Percentiles rank a stretch among this genome's conserved stretches.
These are phyloP conservation scores for Diplazon laetatorius DNA, from an alignment of 2,888 invertebrate species.

Conservation along the genomic window DNA sequence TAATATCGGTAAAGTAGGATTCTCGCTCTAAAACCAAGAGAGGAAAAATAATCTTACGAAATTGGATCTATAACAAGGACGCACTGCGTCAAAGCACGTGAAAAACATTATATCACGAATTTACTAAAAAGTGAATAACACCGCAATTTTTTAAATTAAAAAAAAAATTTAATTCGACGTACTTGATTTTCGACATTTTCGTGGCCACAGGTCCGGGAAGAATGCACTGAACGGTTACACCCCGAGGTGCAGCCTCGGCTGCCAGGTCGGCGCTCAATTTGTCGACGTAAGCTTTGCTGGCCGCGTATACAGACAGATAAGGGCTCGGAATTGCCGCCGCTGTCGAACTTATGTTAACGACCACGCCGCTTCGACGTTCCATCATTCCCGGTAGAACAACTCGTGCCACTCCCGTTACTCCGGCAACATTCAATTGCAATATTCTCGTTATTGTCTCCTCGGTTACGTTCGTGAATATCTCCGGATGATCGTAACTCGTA, in stretches of 20 bases:
- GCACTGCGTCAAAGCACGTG: no score
- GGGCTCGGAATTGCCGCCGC: conserved; percentile 92
- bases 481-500: conserved; percentile 86
- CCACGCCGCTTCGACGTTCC: conserved; percentile 90
- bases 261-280: conserved; percentile 91
- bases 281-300: conserved; percentile 93
- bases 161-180: conserved; percentile 54
- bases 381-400: conserved; percentile 93
- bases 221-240: conserved; percentile 91
- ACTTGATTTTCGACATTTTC: conserved; percentile 92
- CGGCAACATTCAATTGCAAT: conserved; percentile 83
- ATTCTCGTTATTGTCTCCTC: conserved; percentile 79
- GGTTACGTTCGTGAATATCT: conserved; percentile 81
- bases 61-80: no score
- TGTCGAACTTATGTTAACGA: conserved; percentile 95
- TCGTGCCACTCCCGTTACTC: conserved; percentile 85
- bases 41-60: no score
- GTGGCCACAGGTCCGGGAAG: conserved; percentile 95
- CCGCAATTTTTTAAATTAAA: no score
- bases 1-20: no score
- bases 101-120: no score
- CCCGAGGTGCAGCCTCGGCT: conserved; percentile 88
- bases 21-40: no score
- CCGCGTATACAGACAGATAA: conserved; percentile 92
- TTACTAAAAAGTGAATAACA: no score